A percentile compares a stretch with the other conserved stretches of the same genome.
phyloP scores from a whole-genome alignment of 2,797 vertebrate genomes.

The Mormyrus hasselquistii region DNA sequence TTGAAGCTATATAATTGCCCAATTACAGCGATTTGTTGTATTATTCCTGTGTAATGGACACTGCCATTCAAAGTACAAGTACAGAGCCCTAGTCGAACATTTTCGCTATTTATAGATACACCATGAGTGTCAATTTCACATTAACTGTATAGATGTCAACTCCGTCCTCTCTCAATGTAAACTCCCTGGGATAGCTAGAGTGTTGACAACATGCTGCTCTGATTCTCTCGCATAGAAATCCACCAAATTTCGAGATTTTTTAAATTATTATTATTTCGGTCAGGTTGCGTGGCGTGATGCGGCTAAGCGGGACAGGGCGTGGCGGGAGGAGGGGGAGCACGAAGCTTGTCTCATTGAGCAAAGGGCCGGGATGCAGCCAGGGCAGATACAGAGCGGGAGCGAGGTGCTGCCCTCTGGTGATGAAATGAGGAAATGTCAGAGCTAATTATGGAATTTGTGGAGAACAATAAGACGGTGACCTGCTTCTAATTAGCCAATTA shows the following conservation, averaged over 20 bases:
- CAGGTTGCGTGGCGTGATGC: neutral
- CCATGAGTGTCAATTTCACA: neutral
- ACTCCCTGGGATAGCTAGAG: neutral
- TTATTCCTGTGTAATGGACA: neutral
- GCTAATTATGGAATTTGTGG: neutral
- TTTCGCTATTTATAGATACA: neutral
- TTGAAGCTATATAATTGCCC: neutral
- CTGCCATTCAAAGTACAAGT: neutral
- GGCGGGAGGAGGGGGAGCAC: neutral
- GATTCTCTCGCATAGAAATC: neutral
- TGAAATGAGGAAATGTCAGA: neutral
- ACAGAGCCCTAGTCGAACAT: neutral
- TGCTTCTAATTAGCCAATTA: slow-evolving; percentile 11
- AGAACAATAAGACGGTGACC: neutral
- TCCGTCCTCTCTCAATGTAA: slow-evolving; percentile 11
- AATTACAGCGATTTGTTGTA: neutral
- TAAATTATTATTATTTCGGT: neutral
- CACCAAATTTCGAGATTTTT: neutral
- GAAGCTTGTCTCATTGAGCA: neutral
- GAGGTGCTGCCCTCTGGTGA: neutral
- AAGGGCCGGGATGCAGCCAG: neutral
- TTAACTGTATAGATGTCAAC: neutral
- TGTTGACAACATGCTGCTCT: neutral
- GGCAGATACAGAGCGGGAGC: neutral
- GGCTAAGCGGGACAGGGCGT: neutral